These are phyloP conservation scores for Drosophila pallidifrons DNA, from an alignment of 1,140 invertebrate species.

Conservation along the genomic window DNA sequence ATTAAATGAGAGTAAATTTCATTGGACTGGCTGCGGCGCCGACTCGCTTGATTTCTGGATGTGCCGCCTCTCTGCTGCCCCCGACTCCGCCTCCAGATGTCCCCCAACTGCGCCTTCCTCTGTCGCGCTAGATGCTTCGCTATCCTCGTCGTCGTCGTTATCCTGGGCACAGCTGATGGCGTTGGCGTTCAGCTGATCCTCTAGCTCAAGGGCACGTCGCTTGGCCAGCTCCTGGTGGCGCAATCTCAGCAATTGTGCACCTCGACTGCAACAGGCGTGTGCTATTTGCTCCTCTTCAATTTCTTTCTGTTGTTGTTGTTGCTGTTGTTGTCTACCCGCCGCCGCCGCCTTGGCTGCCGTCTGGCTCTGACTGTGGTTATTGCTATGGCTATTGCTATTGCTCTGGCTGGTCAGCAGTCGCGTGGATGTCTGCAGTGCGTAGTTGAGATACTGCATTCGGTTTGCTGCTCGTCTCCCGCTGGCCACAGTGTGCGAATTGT, in stretches of 20 bases:
- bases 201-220: slow-evolving; percentile 58
- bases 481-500: slow-evolving; percentile 78
- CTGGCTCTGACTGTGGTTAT: slow-evolving; percentile 15
- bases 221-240: slow-evolving; percentile 67
- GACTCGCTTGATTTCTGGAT: slow-evolving; percentile 34
- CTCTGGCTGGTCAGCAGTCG: slow-evolving; percentile 79
- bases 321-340: slow-evolving; percentile 27
- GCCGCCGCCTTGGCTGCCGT: slow-evolving; percentile 3
- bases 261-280: slow-evolving; percentile 74
- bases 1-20: slow-evolving; percentile 85
- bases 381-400: slow-evolving; percentile 57
- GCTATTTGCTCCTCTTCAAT: slow-evolving; percentile 59
- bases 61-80: slow-evolving; percentile 10
- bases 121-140: slow-evolving; percentile 23
- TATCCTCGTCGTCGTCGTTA: slow-evolving; percentile 11
- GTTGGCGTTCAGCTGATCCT: slow-evolving; percentile 73
- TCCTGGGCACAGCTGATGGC: slow-evolving; percentile 10
- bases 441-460: slow-evolving; percentile 85
- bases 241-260: slow-evolving; percentile 67
- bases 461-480: slow-evolving; percentile 72
- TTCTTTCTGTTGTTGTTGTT: slow-evolving; percentile 31
- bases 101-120: slow-evolving; percentile 39
- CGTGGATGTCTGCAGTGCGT: slow-evolving; percentile 84
- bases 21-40: slow-evolving; percentile 74
- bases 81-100: slow-evolving; percentile 5